Percentiles rank a stretch among this genome's conserved stretches.
These are phyloP conservation scores for Drosophila paulistorum DNA, from an alignment of 1,140 invertebrate genomes.

Conservation along the genomic window DNA sequence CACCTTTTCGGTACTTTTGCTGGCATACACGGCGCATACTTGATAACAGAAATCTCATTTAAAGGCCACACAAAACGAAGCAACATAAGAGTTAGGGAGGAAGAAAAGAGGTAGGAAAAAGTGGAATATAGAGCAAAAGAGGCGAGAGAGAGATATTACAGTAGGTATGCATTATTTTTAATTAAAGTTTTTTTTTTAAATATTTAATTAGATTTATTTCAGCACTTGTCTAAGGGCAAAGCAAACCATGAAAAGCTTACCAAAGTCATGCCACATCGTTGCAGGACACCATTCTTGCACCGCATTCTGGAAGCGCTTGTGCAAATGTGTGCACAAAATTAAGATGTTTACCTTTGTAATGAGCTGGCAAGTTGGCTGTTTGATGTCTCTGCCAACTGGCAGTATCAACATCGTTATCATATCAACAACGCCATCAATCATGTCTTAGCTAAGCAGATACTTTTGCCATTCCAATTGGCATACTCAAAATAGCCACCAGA, in stretches of 20 bases:
- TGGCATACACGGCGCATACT: constrained; percentile 59
- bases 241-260: not conserved
- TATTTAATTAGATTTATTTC: constrained; percentile 15
- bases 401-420: constrained; percentile 14
- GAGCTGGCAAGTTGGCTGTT: constrained; percentile 32
- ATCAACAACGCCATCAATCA: constrained; percentile 47
- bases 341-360: constrained; percentile 48
- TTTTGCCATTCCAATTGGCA: constrained; percentile 5
- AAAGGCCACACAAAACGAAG: constrained; percentile 51
- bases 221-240: not conserved
- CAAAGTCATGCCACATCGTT: not conserved
- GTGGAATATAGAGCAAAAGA: not conserved
- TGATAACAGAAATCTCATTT: constrained; percentile 70
- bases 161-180: not conserved
- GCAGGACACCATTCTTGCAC: not conserved
- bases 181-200: constrained; percentile 6
- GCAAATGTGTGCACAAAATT: constrained; percentile 40
- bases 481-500: not conserved
- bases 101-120: not conserved
- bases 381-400: constrained; percentile 10
- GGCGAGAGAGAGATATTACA: not conserved
- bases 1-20: constrained; percentile 52
- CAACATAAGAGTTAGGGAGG: not conserved
- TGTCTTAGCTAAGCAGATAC: constrained; percentile 5
- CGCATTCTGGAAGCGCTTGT: not conserved